phyloP scores from a whole-genome alignment of 2,888 invertebrate genomes.

The Lasioglossum zephyrum region DNA sequence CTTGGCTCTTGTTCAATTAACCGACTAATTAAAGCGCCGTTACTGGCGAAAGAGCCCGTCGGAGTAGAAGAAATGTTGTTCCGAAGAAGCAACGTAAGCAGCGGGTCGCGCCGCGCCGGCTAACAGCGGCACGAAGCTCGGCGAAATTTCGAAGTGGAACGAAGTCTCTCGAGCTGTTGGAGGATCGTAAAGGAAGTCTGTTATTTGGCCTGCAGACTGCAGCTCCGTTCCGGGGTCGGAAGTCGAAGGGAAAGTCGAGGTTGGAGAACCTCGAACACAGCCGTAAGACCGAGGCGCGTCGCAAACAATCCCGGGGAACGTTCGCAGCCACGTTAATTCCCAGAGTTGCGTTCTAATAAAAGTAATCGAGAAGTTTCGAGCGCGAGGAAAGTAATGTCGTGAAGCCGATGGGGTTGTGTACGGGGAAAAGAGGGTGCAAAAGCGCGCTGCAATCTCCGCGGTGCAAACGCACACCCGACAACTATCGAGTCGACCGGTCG shows the following conservation, averaged over 20 bases:
- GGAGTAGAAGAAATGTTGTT: conserved; percentile 4
- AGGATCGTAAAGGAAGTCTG: conserved; percentile 26
- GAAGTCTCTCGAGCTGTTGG: not conserved
- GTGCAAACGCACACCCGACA: conserved; percentile 11
- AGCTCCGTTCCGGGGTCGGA: not conserved
- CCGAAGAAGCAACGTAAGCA: conserved; percentile 10
- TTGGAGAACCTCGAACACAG: not conserved
- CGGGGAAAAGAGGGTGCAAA: conserved; percentile 18
- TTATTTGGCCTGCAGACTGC: conserved; percentile 5
- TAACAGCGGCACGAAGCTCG: not conserved
- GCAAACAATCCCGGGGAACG: conserved; percentile 60
- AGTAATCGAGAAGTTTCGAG: conserved; percentile 79
- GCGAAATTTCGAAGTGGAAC: conserved; percentile 14
- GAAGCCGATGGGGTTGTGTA: conserved; percentile 66
- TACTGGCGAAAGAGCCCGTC: not conserved
- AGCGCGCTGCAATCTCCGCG: not conserved
- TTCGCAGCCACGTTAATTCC: conserved; percentile 73
- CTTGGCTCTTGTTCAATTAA: not conserved
- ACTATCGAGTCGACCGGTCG: conserved; percentile 61
- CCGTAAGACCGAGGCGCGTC: conserved; percentile 27
- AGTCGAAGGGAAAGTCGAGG: conserved; percentile 9
- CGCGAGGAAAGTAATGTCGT: conserved; percentile 77
- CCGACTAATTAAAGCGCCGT: conserved; percentile 7
- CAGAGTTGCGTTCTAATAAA: conserved; percentile 78
- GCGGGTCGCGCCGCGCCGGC: too few relatives aligned